Evolutionary conservation across 2,797 vertebrate species (phyloP), one percentile per base, ranked within the genome.

Genomic region (Chaunax sp.): DNA sequence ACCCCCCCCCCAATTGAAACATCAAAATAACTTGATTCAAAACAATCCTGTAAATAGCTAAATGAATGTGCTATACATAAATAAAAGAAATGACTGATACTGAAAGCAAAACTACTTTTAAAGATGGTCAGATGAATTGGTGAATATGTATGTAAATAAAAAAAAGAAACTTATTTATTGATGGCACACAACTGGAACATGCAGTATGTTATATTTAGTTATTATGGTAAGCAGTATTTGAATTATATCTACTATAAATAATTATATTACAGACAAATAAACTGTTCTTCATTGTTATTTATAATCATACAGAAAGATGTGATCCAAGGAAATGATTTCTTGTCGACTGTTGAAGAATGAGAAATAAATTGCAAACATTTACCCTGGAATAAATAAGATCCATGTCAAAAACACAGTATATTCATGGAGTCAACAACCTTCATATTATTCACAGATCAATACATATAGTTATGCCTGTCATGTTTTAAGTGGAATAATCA

Each of bases 81-180:
- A n/a, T 51, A 15, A 46, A 51, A 11, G 69, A 33, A 46, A 13
- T 50, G 20, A 69, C 12, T 37, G 18, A 41, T 25, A 51, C 47
- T 49, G 25, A 69, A 30, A 63, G 45, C 18, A 53, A 59, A 81
- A 62, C 52, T 80, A 62, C 52, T 80, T 60, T 69, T 71, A 67
- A 73, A 47, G 41, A 63, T 72, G 41, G 62, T 70, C 6, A 57
- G 77, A 67, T 73, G 58, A 77, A 47, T 25, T 58, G 25, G 71
- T 76, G 23, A 55, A 57, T 54, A 59, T 72, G 25, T 66, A 70
- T 90, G 87, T 90, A 89, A 88, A 90, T 90, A 87, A 86, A 87
- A 52, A n/a, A 72, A 60, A 56, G 26, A 35, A 38, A 57, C 33
- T 16, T 77, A 75, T 84, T 83, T 81, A 82, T 83, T 73, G 30